phyloP scores from a whole-genome alignment of 2,113 vertebrate genomes.

The Typhlomys cinereus region DNA sequence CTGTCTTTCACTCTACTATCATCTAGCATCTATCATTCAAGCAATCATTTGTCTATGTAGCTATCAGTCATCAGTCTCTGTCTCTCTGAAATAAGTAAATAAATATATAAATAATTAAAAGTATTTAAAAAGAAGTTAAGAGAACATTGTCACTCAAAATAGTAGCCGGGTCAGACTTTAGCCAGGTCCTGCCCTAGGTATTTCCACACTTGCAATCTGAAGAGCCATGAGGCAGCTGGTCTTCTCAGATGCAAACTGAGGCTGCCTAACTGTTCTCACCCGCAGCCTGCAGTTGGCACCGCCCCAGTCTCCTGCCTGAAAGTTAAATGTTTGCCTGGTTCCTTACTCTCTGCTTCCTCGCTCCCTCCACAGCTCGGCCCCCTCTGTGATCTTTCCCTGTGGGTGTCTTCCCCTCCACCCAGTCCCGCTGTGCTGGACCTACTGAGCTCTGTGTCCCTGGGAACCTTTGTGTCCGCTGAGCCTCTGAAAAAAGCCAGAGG shows the following conservation, averaged over 20 bases:
- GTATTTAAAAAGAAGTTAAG: too few species aligned
- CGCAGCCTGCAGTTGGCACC: background rate
- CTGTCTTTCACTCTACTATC: too few species aligned
- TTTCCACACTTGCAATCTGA: background rate
- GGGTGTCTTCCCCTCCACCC: too few species aligned
- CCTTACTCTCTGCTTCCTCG: background rate
- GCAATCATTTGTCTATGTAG: too few species aligned
- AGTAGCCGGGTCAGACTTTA: background rate
- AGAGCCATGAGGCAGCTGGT: background rate
- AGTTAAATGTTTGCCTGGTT: background rate
- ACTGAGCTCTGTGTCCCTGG: background rate
- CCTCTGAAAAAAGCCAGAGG: too few species aligned
- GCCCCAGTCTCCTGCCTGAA: background rate
- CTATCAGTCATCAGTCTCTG: too few species aligned
- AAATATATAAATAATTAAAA: too few species aligned
- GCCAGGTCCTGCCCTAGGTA: background rate
- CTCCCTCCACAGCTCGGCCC: accelerated
- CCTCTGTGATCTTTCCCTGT: background rate
- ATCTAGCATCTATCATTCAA: too few species aligned
- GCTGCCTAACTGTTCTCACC: too few species aligned
- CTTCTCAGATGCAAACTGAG: background rate
- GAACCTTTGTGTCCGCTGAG: background rate
- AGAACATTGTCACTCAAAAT: background rate
- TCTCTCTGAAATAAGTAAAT: too few species aligned
- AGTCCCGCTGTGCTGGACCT: background rate